Base-by-base conservation (phyloP, 1,140 invertebrate species). In the Prorops nasuta region DNA sequence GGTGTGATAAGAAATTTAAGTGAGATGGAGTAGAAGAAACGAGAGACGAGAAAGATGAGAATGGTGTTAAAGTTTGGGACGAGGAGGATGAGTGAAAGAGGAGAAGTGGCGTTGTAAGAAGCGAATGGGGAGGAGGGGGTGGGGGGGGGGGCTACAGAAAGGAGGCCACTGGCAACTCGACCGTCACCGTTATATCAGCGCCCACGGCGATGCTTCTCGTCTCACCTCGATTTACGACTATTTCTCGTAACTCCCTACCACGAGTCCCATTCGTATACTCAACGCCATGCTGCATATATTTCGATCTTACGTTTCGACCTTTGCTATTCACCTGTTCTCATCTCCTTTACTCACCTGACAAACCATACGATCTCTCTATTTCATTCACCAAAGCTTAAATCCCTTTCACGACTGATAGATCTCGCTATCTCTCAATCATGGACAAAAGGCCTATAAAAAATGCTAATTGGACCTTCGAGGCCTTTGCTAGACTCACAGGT, bases 161-260 rank as follows among this genome's bases (percentile, higher is more conserved):
- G 57, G 71, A 72, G 71, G 71, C 66, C 71, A 73, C 54, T 40
- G 63, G 54, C 60, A 63, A 67, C 57, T 56, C 46, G 59, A 60
- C 44, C 67, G 60, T 74, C 68, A 72, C 72, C 72, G 72, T 74
- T 74, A 74, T 71, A 70, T 72, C 44, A 63, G 68, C 64, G 68
- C 66, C 64, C 49, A 66, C 60, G 62, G 65, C 62, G 56, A 65
- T 58, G 62, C 63, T 66, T 63, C 63, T 70, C 51, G 58, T 61
- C 64, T 63, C 64, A 60, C 58, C 66, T 66, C 59, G 55, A 64
- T 66, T 58, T 58, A 56, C 54, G 46, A 53, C 56, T 52, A 49
- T 57, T 54, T 57, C 57, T 57, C 47, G 57, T 54, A 60, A 54
- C 54, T 56, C 44, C 38, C 44, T 43, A 45, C 44, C 47, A 35